Evolutionary conservation across 92 coral and sea anemone species (phyloP), one percentile per base, ranked within the genome.

Genomic region (Diadumene lineata): DNA sequence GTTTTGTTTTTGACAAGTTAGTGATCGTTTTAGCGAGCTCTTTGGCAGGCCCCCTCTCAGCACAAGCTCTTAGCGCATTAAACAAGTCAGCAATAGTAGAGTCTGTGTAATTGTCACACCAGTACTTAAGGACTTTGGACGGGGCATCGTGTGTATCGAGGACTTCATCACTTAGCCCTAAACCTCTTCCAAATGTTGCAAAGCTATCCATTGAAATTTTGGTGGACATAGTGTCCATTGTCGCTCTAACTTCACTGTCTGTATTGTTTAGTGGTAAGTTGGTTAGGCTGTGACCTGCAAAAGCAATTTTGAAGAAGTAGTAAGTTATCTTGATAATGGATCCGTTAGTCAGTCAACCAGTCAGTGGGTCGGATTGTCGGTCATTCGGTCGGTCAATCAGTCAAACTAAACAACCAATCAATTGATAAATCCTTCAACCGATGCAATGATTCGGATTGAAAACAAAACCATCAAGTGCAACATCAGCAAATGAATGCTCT

Each of bases 81-180:
- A 60, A 26, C 32, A 60, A 60, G 65, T 60, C 65, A 1, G 32
- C 32, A 60, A 60, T 23, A 9, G 10, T 16, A 3, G 3, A 15
- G n/a, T 15, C 19, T 21, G 4, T 53, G 58, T 16, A 13, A 53
- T 53, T 53, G 3, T 53, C 58, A 13, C 2, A 13, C 8, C 58
- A 53, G 58, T 13, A 3, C 19, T 21, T 53, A 21, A 16, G 58
- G 24, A 53, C 58, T 53, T 15, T 23, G 24, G 19, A 21, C 19
- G 58, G 24, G 2, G 58, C 10, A 15, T 21, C 58, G 19, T 9
- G 24, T 21, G 6, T 3, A 3, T 53, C 24, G 4, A 53, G 58
- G 58, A 16, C 6, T 60, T 60, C 65, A 1, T 60, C 65, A 18
- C 29, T 60, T 23, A 60, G 65, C 8, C 65, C 65, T 18, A 60